Conservation (phyloP, 2,888 invertebrate species). For the Hypomecis punctinalis region DNA sequence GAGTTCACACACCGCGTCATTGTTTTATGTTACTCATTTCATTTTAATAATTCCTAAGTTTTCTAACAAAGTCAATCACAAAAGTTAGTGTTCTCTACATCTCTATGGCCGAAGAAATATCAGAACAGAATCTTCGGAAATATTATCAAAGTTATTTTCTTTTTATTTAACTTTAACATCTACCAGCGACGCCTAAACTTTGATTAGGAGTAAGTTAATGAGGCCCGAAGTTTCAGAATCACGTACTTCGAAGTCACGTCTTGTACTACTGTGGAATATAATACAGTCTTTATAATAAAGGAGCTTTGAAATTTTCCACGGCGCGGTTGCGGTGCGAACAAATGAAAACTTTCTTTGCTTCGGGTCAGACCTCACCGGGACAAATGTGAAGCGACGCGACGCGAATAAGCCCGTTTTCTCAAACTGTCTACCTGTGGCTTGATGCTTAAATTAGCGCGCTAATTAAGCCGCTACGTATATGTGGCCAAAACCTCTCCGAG, state of each 20-base stretch:
- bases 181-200: conserved; percentile 42
- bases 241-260: conserved; percentile 60
- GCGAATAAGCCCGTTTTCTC: too few relatives aligned
- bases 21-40: too few relatives aligned
- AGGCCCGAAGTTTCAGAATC: conserved; percentile 49
- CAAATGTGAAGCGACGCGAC: not conserved
- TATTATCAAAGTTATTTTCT: conserved; percentile 28
- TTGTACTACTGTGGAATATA: conserved; percentile 38
- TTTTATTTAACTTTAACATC: conserved; percentile 32
- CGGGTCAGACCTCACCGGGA: not conserved
- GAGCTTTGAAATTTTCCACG: conserved; percentile 13
- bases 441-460: too few relatives aligned
- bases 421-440: too few relatives aligned
- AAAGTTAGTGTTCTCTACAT: too few relatives aligned
- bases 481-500: too few relatives aligned
- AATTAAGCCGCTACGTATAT: too few relatives aligned
- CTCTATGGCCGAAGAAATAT: not conserved
- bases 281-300: conserved; percentile 30
- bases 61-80: too few relatives aligned
- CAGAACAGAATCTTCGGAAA: conserved; percentile 14
- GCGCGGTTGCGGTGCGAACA: conserved; percentile 12
- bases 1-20: too few relatives aligned
- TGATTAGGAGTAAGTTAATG: conserved; percentile 52
- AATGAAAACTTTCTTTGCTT: conserved; percentile 15
- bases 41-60: too few relatives aligned